A percentile compares a stretch with the other conserved stretches of the same genome.
Evolutionary conservation across 2,888 invertebrate genomes (phyloP).

Genomic region (Ormyrus nitidulus): DNA sequence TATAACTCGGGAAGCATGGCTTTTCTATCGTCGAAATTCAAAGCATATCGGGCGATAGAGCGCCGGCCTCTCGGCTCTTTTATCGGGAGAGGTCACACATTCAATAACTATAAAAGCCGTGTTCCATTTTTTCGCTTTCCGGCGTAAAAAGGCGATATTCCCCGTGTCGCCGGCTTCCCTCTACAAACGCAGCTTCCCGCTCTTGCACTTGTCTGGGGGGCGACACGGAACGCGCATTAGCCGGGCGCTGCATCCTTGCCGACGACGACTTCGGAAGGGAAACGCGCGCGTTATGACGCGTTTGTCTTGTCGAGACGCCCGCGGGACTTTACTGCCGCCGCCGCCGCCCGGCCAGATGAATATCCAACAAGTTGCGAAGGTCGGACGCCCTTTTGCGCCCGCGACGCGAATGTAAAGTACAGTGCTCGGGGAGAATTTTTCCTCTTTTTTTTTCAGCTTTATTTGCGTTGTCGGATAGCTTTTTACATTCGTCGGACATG

Average conservation of each 20-base stretch:
- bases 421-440: too few species aligned
- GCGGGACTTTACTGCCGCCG: not conserved
- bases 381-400: too few species aligned
- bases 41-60: not conserved
- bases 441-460: too few species aligned
- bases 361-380: too few species aligned
- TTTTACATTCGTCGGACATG: too few species aligned
- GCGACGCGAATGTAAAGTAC: too few species aligned
- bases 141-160: constrained; percentile 31
- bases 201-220: constrained; percentile 55
- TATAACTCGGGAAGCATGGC: too few species aligned
- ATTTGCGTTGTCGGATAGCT: too few species aligned
- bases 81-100: not conserved
- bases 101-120: not conserved
- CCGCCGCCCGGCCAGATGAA: too few species aligned
- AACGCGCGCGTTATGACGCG: not conserved
- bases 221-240: constrained; percentile 74
- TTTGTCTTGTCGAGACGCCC: not conserved
- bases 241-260: constrained; percentile 68
- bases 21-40: too few species aligned
- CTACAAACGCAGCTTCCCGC: constrained; percentile 54
- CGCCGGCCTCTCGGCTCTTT: not conserved
- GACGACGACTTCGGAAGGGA: not conserved
- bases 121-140: constrained; percentile 5
- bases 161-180: not conserved